Percentiles rank a stretch among this genome's conserved stretches.
These are phyloP conservation scores for Drosophila azteca DNA, from an alignment of 1,140 invertebrate species.

Conservation along the genomic window DNA sequence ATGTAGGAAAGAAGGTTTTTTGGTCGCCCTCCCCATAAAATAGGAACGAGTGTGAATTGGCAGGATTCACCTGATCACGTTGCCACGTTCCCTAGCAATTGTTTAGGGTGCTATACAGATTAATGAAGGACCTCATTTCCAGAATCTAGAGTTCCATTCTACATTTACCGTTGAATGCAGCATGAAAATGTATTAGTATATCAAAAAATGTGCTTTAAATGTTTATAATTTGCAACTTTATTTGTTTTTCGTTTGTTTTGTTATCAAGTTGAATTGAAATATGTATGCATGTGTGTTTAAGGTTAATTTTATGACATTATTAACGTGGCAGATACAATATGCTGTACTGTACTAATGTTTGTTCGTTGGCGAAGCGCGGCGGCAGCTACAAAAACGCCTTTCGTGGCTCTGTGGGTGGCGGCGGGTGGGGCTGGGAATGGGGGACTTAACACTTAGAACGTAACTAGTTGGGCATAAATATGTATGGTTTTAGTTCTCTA, in stretches of 20 bases:
- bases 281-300: constrained; percentile 32
- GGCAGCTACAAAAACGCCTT: constrained; percentile 37
- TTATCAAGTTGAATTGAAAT: constrained; percentile 15
- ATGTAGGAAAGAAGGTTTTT: too few relatives aligned
- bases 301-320: constrained; percentile 49
- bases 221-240: constrained; percentile 36
- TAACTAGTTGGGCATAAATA: constrained; percentile 34
- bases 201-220: constrained; percentile 7
- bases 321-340: constrained; percentile 59
- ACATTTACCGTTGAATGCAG: too few relatives aligned
- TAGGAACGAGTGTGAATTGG: too few relatives aligned
- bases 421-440: background rate
- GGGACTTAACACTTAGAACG: constrained; percentile 49
- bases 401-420: background rate
- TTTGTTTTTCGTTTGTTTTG: constrained; percentile 12
- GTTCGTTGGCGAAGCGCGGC: constrained; percentile 20
- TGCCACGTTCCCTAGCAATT: too few relatives aligned
- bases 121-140: too few relatives aligned
- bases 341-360: constrained; percentile 15
- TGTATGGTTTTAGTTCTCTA: constrained; percentile 11
- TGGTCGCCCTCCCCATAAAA: too few relatives aligned
- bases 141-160: too few relatives aligned
- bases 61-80: too few relatives aligned
- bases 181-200: background rate
- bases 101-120: too few relatives aligned